A percentile compares a stretch with the other conserved stretches of the same genome.
These are phyloP conservation scores for Orthosia incerta DNA, from an alignment of 2,888 invertebrate species.

Conservation along the genomic window DNA sequence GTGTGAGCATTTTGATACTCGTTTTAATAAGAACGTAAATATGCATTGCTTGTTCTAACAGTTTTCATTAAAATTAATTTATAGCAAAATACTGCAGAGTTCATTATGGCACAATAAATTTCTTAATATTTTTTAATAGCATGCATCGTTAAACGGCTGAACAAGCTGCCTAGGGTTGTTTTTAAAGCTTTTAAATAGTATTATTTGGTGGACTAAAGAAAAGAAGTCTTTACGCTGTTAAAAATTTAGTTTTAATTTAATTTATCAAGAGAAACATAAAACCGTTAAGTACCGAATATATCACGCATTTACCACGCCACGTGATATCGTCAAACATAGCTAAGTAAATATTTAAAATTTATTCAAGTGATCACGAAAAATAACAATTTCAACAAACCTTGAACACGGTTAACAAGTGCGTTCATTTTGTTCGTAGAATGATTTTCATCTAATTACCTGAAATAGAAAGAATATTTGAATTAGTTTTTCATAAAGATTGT, in stretches of 20 bases:
- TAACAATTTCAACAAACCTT: slow-evolving; percentile 75
- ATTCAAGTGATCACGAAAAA: slow-evolving; percentile 77
- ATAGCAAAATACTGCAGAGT: slow-evolving; percentile 19
- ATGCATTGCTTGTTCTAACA: background rate
- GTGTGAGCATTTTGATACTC: slow-evolving; percentile 5
- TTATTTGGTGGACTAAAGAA: background rate
- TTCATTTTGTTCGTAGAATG: slow-evolving; percentile 57
- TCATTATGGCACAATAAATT: slow-evolving; percentile 54
- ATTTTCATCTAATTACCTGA: slow-evolving; percentile 79
- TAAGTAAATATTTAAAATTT: slow-evolving; percentile 70
- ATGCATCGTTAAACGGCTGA: slow-evolving; percentile 53
- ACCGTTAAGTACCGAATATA: slow-evolving; percentile 24
- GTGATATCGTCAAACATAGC: slow-evolving; percentile 55
- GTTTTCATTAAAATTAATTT: slow-evolving; percentile 12
- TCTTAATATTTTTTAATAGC: slow-evolving; percentile 68
- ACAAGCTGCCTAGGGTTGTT: slow-evolving; percentile 37
- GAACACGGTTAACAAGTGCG: slow-evolving; percentile 59
- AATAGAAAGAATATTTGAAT: slow-evolving; percentile 70
- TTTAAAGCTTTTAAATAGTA: slow-evolving; percentile 8
- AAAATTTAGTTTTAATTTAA: background rate
- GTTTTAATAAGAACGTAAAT: slow-evolving; percentile 8
- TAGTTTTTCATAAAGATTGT: slow-evolving; percentile 15
- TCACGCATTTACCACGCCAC: slow-evolving; percentile 35
- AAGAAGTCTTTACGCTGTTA: background rate
- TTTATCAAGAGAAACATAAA: slow-evolving; percentile 19